A percentile compares a stretch with the other conserved stretches of the same genome.
These are phyloP conservation scores for Catocala fraxini DNA, from an alignment of 2,888 invertebrate genomes.

Conservation along the genomic window DNA sequence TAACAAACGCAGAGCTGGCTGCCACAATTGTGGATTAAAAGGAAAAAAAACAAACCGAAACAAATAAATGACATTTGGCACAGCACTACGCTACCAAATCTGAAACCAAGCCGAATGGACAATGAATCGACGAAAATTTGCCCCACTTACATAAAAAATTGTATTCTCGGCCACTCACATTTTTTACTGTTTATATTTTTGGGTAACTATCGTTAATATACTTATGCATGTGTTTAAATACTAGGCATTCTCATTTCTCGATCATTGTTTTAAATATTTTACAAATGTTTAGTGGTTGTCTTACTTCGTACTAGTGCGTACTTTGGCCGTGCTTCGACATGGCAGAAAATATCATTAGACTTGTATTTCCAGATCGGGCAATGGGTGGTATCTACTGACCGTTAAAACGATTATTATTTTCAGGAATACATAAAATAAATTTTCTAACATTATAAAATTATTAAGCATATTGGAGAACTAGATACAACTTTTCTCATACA, in stretches of 20 bases:
- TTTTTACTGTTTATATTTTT: constrained; percentile 9
- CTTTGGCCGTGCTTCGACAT: too few relatives aligned
- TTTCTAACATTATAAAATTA: too few relatives aligned
- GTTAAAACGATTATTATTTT: too few relatives aligned
- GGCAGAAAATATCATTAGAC: too few relatives aligned
- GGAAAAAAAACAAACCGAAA: constrained; percentile 38
- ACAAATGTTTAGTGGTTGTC: not conserved
- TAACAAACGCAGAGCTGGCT: constrained; percentile 36
- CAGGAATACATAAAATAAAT: too few relatives aligned
- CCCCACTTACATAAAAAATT: constrained; percentile 72
- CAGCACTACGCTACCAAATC: constrained; percentile 61
- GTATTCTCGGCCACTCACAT: constrained; percentile 30
- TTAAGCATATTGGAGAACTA: too few relatives aligned
- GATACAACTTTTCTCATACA: too few relatives aligned
- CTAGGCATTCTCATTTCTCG: not conserved
- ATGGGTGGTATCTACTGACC: too few relatives aligned
- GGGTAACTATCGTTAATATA: constrained; percentile 4
- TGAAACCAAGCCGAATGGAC: constrained; percentile 61
- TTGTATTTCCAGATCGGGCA: too few relatives aligned
- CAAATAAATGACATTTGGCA: constrained; percentile 69
- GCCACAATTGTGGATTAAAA: constrained; percentile 43
- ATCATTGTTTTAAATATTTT: constrained; percentile 1
- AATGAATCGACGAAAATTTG: constrained; percentile 76
- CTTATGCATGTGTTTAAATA: constrained; percentile 12
- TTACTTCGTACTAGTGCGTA: not conserved